A percentile compares a stretch with the other conserved stretches of the same genome.
Evolutionary conservation across 2,888 invertebrate genomes (phyloP).

Genomic region (Drosophila nigritarsus): DNA sequence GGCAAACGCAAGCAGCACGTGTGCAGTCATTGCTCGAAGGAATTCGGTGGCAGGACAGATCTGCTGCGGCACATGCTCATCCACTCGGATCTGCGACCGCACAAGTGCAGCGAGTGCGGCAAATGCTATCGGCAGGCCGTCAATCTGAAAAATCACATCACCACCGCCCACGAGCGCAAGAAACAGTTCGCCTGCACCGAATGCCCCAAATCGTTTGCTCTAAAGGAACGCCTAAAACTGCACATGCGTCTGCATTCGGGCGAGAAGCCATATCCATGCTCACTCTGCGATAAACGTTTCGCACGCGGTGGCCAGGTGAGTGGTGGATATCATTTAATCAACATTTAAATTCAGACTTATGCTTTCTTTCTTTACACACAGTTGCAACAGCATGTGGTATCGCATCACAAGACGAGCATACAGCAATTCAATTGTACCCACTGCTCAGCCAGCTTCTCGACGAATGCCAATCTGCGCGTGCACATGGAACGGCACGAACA

Average conservation of each 20-base stretch:
- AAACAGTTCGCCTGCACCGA: constrained; percentile 89
- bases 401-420: constrained; percentile 87
- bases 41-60: constrained; percentile 88
- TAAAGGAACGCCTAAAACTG: constrained; percentile 90
- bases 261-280: constrained; percentile 89
- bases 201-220: constrained; percentile 91
- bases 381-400: constrained; percentile 89
- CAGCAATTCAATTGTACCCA: constrained; percentile 90
- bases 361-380: constrained; percentile 31
- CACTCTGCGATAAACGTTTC: constrained; percentile 88
- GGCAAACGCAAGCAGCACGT: constrained; percentile 84
- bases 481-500: constrained; percentile 90
- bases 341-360: neutral
- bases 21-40: constrained; percentile 89
- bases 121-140: constrained; percentile 88
- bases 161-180: constrained; percentile 82
- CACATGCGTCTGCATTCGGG: constrained; percentile 91
- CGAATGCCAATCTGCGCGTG: constrained; percentile 87
- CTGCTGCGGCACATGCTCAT: constrained; percentile 89
- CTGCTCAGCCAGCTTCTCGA: constrained; percentile 90
- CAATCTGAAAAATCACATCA: constrained; percentile 88
- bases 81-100: constrained; percentile 89
- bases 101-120: constrained; percentile 88
- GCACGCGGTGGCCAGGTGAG: constrained; percentile 90
- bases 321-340: neutral